Base-by-base conservation (phyloP, 2,797 vertebrate species). In the Centroberyx gerrardi region DNA sequence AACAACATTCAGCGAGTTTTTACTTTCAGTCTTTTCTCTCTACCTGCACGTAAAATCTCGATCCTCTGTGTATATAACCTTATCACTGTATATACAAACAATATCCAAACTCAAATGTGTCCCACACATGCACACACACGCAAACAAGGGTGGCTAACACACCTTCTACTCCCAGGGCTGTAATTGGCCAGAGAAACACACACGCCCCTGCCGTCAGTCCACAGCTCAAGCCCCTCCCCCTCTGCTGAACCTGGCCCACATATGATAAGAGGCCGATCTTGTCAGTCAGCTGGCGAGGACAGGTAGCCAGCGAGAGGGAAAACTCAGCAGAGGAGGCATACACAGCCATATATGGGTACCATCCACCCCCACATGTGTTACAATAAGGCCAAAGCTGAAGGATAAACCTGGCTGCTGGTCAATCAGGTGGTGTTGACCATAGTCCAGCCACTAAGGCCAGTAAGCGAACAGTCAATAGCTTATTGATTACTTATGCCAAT, bases 101-200 rank as follows among this genome's bases (percentile, higher is more conserved):
- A 46, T 22, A 64, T 54, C 18, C 17, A 70, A 68, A 58, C 42
- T 52, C 12, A 80, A 44, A 68, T 56, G 0, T 64, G 29, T 15
- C 48, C 36, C 28, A 55, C 18, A 27, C 22, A 18, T n/a, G 49
- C 28, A 46, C 9, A 44, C 68, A 59, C 68, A 62, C 52, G 42
- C n/a, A 66, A 55, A 58, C 2, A 9, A 59, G 18, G 46, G 15
- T 13, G 18, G 65, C 52, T 53, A 56, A 81, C 85, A 90, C 89
- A 84, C 87, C 88, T 82, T 91, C 87, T 74, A 3, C 9, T 84
- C 40, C 27, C 12, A 1, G 40, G 31, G 38, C 72, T 84, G 66
- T 72, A 8, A 94, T 93, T 94, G 90, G 93, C 55, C 76, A 61
- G 36, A 64, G 56, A 46, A 9, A 40, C 64, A 68, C 67, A 75